A percentile compares a stretch with the other conserved stretches of the same genome.
Evolutionary conservation across 1,140 invertebrate genomes (phyloP).

Genomic region (Pseudobourletiella spinata): DNA sequence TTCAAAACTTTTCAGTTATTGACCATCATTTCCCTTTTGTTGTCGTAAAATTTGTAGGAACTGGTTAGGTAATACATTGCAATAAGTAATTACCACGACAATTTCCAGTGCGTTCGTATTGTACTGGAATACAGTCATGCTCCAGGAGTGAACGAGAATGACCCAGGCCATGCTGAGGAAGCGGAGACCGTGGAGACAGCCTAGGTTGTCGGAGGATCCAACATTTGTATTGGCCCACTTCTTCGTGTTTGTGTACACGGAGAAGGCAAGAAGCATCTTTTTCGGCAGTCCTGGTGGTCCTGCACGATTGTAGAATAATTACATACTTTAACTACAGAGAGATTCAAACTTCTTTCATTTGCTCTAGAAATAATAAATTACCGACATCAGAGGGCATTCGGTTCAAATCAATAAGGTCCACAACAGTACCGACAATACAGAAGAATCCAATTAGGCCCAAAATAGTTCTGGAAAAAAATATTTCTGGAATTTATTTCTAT

Average conservation of each 20-base stretch:
- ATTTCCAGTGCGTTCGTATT: constrained; percentile 5
- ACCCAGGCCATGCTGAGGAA: constrained; percentile 48
- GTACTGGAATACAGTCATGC: constrained; percentile 52
- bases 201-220: constrained; percentile 26
- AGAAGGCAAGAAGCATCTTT: constrained; percentile 37
- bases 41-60: too few species aligned
- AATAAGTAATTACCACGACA: too few species aligned
- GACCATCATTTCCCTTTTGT: too few species aligned
- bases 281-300: background rate
- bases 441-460: background rate
- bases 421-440: background rate
- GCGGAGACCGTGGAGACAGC: constrained; percentile 40
- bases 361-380: background rate
- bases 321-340: background rate
- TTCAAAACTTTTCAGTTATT: too few species aligned
- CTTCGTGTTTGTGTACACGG: constrained; percentile 41
- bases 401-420: background rate
- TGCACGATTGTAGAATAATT: background rate
- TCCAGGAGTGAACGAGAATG: constrained; percentile 44
- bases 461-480: constrained; percentile 3
- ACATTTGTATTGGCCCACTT: constrained; percentile 40
- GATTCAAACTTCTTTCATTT: background rate
- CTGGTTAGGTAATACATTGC: too few species aligned
- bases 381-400: background rate
- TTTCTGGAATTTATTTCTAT: too few species aligned